Percentiles rank a stretch among this genome's conserved stretches.
phyloP scores from a whole-genome alignment of 2,888 invertebrate genomes.

The Panzeria rudis region DNA sequence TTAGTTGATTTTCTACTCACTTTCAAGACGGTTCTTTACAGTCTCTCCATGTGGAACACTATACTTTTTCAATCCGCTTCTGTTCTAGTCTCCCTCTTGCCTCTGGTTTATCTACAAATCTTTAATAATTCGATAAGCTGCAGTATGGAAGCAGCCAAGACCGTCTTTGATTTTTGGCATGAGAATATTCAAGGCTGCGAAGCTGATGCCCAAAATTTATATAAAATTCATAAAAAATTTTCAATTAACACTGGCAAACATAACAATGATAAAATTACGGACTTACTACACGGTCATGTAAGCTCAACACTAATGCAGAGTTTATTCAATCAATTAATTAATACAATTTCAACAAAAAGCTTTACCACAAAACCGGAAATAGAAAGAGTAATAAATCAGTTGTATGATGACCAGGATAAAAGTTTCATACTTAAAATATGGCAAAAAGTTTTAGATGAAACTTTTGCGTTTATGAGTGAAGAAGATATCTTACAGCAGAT shows the following conservation, averaged over 20 bases:
- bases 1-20: slow-evolving; percentile 36
- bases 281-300: slow-evolving; percentile 26
- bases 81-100: neutral
- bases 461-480: slow-evolving; percentile 46
- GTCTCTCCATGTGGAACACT: neutral
- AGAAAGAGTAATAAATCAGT: slow-evolving; percentile 30
- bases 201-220: slow-evolving; percentile 38
- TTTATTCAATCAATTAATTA: slow-evolving; percentile 31
- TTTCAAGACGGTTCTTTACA: neutral
- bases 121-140: neutral
- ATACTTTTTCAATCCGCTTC: neutral
- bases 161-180: slow-evolving; percentile 58
- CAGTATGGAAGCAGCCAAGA: neutral
- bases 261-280: slow-evolving; percentile 14
- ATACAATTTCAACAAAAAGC: slow-evolving; percentile 27
- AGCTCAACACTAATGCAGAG: slow-evolving; percentile 27
- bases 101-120: neutral
- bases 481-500: slow-evolving; percentile 50
- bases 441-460: slow-evolving; percentile 59
- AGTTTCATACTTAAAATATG: slow-evolving; percentile 45
- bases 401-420: slow-evolving; percentile 37
- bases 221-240: slow-evolving; percentile 25
- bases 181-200: slow-evolving; percentile 46
- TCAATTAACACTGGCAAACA: neutral
- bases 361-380: slow-evolving; percentile 27